phyloP scores from a whole-genome alignment of 2,113 vertebrate species.

The Anoplopoma fimbria region DNA sequence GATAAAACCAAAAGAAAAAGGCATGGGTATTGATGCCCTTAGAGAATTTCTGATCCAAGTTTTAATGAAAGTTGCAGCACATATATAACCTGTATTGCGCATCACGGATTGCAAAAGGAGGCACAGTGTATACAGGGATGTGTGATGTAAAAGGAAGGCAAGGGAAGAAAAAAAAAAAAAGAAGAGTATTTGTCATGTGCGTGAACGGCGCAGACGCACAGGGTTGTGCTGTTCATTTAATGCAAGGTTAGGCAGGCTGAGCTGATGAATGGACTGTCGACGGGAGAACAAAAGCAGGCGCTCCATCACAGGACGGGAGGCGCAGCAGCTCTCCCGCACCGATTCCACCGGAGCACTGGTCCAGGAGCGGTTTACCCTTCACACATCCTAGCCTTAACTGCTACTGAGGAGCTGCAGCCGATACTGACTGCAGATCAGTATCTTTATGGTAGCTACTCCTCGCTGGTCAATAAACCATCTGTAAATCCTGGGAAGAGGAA shows the following conservation, averaged over 20 bases:
- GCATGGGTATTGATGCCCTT: background rate
- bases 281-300: constrained; percentile 85
- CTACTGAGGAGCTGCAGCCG: constrained; percentile 41
- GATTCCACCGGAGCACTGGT: constrained; percentile 63
- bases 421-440: constrained; percentile 69
- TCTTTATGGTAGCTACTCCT: constrained; percentile 47
- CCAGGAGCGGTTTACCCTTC: constrained; percentile 77
- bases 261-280: constrained; percentile 91
- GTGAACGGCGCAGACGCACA: constrained; percentile 80
- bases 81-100: background rate
- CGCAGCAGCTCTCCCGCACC: constrained; percentile 58
- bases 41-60: constrained; percentile 1
- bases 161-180: constrained; percentile 12
- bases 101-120: constrained; percentile 8
- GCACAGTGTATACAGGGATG: constrained; percentile 5
- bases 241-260: constrained; percentile 91
- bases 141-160: constrained; percentile 25
- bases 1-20: background rate
- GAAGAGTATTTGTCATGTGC: constrained; percentile 79
- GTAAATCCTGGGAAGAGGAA: constrained; percentile 41
- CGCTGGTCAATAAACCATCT: constrained; percentile 53
- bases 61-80: constrained; percentile 29
- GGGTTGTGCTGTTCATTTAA: constrained; percentile 91
- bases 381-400: constrained; percentile 64
- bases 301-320: constrained; percentile 84